Conservation (phyloP, 2,888 invertebrate species). For the Pediacus dermestoides region DNA sequence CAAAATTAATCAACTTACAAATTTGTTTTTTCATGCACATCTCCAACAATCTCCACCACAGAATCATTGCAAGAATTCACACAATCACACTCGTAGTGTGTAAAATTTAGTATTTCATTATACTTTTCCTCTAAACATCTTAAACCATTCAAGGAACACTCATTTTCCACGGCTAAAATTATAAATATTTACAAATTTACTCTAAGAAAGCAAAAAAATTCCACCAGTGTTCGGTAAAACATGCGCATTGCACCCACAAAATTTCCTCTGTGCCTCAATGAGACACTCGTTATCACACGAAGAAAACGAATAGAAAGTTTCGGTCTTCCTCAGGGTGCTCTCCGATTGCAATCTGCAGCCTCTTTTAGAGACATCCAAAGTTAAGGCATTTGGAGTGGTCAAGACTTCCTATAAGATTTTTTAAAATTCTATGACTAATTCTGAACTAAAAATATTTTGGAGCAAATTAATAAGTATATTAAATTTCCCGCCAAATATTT, state of each 20-base stretch:
- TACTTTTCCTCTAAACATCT: not conserved
- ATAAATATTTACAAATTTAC: not conserved
- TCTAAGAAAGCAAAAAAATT: not conserved
- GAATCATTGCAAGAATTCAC: not conserved
- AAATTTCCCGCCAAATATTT: conserved; percentile 1
- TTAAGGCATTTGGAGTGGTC: not conserved
- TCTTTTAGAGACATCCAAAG: not conserved
- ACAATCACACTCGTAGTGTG: not conserved
- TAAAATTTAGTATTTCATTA: not conserved
- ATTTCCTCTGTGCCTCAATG: not conserved
- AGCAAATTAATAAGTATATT: too few relatives aligned
- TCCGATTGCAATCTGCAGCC: not conserved
- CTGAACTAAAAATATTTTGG: not conserved
- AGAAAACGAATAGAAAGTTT: not conserved
- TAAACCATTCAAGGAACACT: not conserved
- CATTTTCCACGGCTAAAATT: not conserved
- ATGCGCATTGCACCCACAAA: not conserved
- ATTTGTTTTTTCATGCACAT: not conserved
- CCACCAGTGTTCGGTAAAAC: not conserved
- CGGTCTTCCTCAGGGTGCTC: not conserved
- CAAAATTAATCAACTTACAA: not conserved
- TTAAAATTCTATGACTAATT: too few relatives aligned
- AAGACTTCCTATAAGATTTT: not conserved
- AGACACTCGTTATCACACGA: conserved; percentile 1
- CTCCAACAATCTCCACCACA: not conserved